phyloP scores from a whole-genome alignment of 2,797 vertebrate genomes.

The Ciconia nigra region DNA sequence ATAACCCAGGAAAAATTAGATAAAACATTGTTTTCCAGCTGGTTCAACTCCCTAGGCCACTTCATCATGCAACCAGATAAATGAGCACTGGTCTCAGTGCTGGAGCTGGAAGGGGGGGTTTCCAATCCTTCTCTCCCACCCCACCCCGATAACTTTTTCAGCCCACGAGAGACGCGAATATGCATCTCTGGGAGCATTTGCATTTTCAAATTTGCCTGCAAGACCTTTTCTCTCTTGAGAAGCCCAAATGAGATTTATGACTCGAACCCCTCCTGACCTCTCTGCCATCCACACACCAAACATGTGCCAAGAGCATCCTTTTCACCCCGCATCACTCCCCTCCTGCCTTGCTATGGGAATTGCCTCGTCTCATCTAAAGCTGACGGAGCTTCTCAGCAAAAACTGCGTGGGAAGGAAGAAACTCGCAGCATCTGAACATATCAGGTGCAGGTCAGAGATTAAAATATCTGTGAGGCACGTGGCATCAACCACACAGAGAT shows the following conservation, averaged over 20 bases:
- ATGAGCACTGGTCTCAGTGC: neutral
- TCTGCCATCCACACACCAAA: neutral
- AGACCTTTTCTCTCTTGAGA: neutral
- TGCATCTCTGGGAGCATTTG: neutral
- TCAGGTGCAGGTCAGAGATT: slow-evolving; percentile 6
- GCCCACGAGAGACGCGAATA: accelerated
- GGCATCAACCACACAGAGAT: neutral
- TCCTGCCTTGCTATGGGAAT: neutral
- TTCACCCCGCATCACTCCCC: neutral
- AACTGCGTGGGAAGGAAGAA: neutral
- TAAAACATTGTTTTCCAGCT: neutral
- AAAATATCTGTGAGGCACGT: neutral
- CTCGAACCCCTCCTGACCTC: neutral
- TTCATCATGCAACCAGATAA: neutral
- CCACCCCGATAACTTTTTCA: neutral
- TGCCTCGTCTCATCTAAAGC: neutral
- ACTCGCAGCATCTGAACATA: neutral
- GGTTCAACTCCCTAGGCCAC: neutral
- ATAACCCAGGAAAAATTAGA: neutral
- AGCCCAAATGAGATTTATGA: neutral
- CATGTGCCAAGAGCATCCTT: neutral
- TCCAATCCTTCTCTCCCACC: neutral
- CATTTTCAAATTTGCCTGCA: neutral
- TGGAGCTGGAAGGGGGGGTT: neutral
- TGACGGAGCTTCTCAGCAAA: neutral